Evolutionary conservation across 2,888 invertebrate species (phyloP), one percentile per base, ranked within the genome.

Genomic region (Agrilus mali): DNA sequence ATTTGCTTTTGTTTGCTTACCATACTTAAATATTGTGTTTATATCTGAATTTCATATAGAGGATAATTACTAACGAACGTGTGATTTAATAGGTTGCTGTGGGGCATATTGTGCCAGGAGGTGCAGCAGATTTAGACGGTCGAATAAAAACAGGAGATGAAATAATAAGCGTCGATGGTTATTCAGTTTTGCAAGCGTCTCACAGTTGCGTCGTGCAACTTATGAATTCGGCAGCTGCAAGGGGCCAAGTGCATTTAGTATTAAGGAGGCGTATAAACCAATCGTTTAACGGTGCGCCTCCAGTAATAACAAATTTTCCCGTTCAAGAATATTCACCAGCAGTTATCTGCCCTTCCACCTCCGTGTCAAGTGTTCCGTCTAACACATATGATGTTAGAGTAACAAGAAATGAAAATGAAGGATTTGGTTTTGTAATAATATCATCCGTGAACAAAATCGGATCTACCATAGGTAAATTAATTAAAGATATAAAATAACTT

Each of bases 361-460:
- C 14, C 16, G 22, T 31, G 33, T 40, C 20, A 17, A 36, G 36
- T 22, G 7, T 46, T 14, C 37, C 43, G 36, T 39, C 35, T 17
- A 52, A 55, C 60, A 90, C 94, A 0, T 94, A 94, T 59, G 93
- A 96, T 67, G 92, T 97, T 4, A 85, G 87, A 1, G 88, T 97
- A 1, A 83, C 83, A 47, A 73, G 95, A 40, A 80, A 80, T 62
- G 94, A 95, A 59, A 88, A 84, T 51, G 97, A 98, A 67, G 97
- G 97, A 4, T 98, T 98, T 65, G 98, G 98, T 10, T 98, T 98
- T 67, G 96, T 97, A 38, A 95, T 98, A 53, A 96, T 97, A 56
- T 95, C 96, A 0, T 92, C 92, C 5, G 87, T 92, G 4, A 90
- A 89, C 53, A 86, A 85, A 67, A 82, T 84, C 48, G 86, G 86